A percentile compares a stretch with the other conserved stretches of the same genome.
Conservation (phyloP, 2,888 invertebrate genomes). For the Pammene aurita region DNA sequence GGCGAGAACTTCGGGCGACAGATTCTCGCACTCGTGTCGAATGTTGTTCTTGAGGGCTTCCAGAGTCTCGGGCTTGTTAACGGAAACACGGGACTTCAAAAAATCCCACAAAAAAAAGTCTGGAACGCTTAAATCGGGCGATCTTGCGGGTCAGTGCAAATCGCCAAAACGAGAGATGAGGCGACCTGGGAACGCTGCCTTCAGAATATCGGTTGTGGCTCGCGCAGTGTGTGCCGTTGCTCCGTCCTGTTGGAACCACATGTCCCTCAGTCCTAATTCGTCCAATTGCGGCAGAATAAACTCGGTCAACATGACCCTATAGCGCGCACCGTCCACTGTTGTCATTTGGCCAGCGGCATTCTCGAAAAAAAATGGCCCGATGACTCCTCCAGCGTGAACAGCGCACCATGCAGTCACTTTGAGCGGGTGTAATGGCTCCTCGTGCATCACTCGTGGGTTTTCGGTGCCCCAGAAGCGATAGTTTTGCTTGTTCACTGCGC, state of each 20-base stretch:
- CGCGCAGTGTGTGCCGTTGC: slow-evolving; percentile 43
- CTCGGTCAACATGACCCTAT: too few relatives aligned
- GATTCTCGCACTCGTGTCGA: too few relatives aligned
- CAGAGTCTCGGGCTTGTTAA: not conserved
- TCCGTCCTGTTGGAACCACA: slow-evolving; percentile 36
- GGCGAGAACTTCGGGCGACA: too few relatives aligned
- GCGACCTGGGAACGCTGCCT: slow-evolving; percentile 13
- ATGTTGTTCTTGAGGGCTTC: not conserved
- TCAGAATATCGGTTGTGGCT: slow-evolving; percentile 40
- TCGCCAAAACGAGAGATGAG: slow-evolving; percentile 40
- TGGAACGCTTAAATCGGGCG: slow-evolving; percentile 1
- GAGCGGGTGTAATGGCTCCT: too few relatives aligned
- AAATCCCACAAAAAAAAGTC: not conserved
- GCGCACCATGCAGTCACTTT: not conserved
- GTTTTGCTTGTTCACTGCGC: too few relatives aligned
- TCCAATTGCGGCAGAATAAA: too few relatives aligned
- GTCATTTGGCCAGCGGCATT: too few relatives aligned
- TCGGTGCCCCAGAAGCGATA: too few relatives aligned
- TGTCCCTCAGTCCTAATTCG: too few relatives aligned
- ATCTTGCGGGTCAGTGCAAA: slow-evolving; percentile 39
- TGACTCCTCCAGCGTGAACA: not conserved
- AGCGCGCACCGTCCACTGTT: too few relatives aligned
- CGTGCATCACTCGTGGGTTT: too few relatives aligned
- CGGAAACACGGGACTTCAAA: not conserved
- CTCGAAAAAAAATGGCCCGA: too few relatives aligned